A percentile compares a stretch with the other conserved stretches of the same genome.
Conservation (phyloP, 2,797 vertebrate genomes). For the Cheirogaleus major region DNA sequence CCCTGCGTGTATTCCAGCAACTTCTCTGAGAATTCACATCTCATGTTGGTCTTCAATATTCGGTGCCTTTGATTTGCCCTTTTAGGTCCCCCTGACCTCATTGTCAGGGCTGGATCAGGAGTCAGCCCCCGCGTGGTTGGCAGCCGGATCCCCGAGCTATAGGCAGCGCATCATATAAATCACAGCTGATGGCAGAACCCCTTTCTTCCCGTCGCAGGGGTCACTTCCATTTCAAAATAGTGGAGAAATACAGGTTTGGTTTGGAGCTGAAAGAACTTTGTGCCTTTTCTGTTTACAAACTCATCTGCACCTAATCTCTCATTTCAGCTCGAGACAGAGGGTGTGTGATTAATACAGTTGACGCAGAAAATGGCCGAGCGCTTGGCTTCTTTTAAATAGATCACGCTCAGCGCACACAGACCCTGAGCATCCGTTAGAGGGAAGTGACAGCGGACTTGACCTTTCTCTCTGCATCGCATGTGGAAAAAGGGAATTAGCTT, state of each 20-base stretch:
- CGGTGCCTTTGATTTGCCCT: slow-evolving; percentile 49
- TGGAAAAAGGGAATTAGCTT: slow-evolving; percentile 80
- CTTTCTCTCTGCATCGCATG: slow-evolving; percentile 82
- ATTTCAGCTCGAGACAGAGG: slow-evolving; percentile 85
- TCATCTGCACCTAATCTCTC: slow-evolving; percentile 68
- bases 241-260: slow-evolving; percentile 4
- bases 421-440: slow-evolving; percentile 84
- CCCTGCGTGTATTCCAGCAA: background rate
- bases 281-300: slow-evolving; percentile 70
- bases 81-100: background rate
- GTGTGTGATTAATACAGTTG: slow-evolving; percentile 83
- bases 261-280: slow-evolving; percentile 66
- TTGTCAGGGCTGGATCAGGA: slow-evolving; percentile 52
- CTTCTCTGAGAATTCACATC: background rate
- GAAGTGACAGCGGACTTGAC: slow-evolving; percentile 86
- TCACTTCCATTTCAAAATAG: slow-evolving; percentile 36
- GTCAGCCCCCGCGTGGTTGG: background rate
- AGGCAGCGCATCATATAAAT: slow-evolving; percentile 55
- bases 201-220: background rate
- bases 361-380: slow-evolving; percentile 85
- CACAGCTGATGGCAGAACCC: background rate
- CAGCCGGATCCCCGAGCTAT: slow-evolving; percentile 28
- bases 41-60: background rate
- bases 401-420: slow-evolving; percentile 81
- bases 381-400: slow-evolving; percentile 83